A percentile compares a stretch with the other conserved stretches of the same genome.
These are phyloP conservation scores for Chondrilla cf. caribensis DNA, from an alignment of 37 sponge, comb jelly and placozoan species.

Conservation along the genomic window DNA sequence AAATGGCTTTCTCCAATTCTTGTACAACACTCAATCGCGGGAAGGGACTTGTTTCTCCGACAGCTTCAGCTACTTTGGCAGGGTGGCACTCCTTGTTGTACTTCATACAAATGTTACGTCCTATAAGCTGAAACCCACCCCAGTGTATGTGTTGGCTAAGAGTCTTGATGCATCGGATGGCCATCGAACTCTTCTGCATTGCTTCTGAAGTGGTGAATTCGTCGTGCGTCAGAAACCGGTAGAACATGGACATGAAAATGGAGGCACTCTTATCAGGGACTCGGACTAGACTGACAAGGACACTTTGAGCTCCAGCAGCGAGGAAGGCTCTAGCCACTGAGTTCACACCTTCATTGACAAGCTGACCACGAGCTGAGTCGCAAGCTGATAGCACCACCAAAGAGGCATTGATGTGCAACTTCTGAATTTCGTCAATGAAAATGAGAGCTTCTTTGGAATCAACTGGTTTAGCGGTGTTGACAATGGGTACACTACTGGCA, in stretches of 20 bases:
- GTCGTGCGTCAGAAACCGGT: constrained; percentile 57
- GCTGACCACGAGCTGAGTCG: constrained; percentile 44
- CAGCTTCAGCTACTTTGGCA: background rate
- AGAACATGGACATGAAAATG: constrained; percentile 76
- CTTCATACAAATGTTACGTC: constrained; percentile 34
- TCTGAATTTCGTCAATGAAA: constrained; percentile 60
- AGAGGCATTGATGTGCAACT: constrained; percentile 39
- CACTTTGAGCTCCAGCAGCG: constrained; percentile 70
- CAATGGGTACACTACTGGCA: constrained; percentile 22
- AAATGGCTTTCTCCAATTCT: constrained; percentile 13
- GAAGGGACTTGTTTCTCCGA: constrained; percentile 31
- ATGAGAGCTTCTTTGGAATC: constrained; percentile 42
- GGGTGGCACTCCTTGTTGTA: background rate
- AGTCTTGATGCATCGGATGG: constrained; percentile 56
- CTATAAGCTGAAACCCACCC: constrained; percentile 70
- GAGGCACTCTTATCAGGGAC: constrained; percentile 72
- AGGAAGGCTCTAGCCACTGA: constrained; percentile 76
- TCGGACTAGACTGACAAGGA: constrained; percentile 65
- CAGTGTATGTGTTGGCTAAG: constrained; percentile 69
- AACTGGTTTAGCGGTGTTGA: background rate
- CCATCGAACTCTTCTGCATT: constrained; percentile 66
- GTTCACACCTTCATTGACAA: constrained; percentile 62
- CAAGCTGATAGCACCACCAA: constrained; percentile 76
- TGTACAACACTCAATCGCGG: constrained; percentile 28
- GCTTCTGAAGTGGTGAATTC: constrained; percentile 40